These are phyloP conservation scores for Hemibagrus guttatus DNA, from an alignment of 2,797 vertebrate genomes.

Conservation along the genomic window DNA sequence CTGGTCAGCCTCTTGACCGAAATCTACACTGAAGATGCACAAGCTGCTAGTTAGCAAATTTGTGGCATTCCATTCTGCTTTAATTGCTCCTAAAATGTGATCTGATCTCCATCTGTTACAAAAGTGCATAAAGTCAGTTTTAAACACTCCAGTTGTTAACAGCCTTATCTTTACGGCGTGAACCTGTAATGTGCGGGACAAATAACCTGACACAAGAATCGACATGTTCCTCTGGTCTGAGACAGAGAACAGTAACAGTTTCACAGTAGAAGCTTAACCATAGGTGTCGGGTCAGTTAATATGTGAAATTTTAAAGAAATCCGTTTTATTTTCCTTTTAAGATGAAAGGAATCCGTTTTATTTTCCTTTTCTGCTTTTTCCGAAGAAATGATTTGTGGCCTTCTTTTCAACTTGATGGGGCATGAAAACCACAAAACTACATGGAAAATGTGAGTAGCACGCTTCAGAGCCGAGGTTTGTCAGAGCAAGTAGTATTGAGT, in stretches of 20 bases:
- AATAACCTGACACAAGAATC: not conserved
- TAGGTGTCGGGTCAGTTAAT: not conserved
- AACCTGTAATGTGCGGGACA: not conserved
- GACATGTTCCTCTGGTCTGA: not conserved
- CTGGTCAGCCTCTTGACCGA: not conserved
- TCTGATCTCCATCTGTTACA: not conserved
- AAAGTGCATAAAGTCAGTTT: not conserved
- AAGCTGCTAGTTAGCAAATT: not conserved
- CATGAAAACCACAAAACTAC: not conserved
- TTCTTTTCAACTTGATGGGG: not conserved
- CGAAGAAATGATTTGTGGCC: not conserved
- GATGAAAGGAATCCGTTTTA: not conserved
- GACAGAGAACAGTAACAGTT: not conserved
- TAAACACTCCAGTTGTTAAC: not conserved
- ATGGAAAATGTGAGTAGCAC: not conserved
- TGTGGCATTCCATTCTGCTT: not conserved
- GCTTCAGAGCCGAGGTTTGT: not conserved
- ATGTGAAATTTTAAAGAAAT: not conserved
- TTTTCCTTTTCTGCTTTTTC: not conserved
- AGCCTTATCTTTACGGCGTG: not conserved
- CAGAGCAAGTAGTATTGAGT: not conserved
- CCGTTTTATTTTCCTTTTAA: not conserved
- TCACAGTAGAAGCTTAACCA: not conserved
- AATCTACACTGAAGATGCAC: not conserved
- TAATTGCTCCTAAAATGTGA: not conserved